Evolutionary conservation across 2,888 invertebrate genomes (phyloP).

Genomic region (Eledona agricola): DNA sequence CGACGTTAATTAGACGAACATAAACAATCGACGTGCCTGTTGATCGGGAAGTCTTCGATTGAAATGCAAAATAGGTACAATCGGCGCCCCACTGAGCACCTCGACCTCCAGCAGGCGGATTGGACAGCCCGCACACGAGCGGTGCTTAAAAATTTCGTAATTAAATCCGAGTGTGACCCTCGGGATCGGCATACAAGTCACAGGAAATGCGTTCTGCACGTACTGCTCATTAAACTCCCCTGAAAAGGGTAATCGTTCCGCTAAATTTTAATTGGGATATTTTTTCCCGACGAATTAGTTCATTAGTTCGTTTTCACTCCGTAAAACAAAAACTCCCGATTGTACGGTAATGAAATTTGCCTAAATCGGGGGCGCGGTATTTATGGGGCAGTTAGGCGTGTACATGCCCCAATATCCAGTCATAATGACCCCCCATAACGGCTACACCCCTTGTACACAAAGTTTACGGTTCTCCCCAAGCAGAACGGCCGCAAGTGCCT

Average conservation of each 20-base stretch:
- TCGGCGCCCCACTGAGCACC: too few species aligned
- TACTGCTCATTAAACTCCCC: slow-evolving; percentile 4
- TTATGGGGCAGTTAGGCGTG: slow-evolving; percentile 10
- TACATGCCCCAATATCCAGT: slow-evolving; percentile 15
- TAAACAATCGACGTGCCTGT: slow-evolving; percentile 30
- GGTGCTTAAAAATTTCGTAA: slow-evolving; percentile 12
- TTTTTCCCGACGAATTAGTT: slow-evolving; percentile 5
- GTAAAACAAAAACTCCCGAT: neutral
- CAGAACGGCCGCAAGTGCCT: too few species aligned
- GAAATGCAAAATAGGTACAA: slow-evolving; percentile 16
- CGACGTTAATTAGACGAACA: slow-evolving; percentile 27
- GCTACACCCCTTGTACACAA: slow-evolving; percentile 3
- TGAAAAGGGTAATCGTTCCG: neutral
- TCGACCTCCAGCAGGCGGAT: too few species aligned
- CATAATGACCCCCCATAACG: slow-evolving; percentile 11
- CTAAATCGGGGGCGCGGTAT: slow-evolving; percentile 9
- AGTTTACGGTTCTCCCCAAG: slow-evolving; percentile 16
- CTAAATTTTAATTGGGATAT: slow-evolving; percentile 10
- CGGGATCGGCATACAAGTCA: neutral
- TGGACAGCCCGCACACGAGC: too few species aligned
- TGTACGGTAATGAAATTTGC: slow-evolving; percentile 8
- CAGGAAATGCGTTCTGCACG: slow-evolving; percentile 1
- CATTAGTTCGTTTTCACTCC: slow-evolving; percentile 7
- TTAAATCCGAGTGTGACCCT: slow-evolving; percentile 3
- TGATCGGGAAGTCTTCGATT: slow-evolving; percentile 25